Percentiles rank a stretch among this genome's conserved stretches.
Conservation (phyloP, 2,113 vertebrate species). For the Heteronetta atricapilla region DNA sequence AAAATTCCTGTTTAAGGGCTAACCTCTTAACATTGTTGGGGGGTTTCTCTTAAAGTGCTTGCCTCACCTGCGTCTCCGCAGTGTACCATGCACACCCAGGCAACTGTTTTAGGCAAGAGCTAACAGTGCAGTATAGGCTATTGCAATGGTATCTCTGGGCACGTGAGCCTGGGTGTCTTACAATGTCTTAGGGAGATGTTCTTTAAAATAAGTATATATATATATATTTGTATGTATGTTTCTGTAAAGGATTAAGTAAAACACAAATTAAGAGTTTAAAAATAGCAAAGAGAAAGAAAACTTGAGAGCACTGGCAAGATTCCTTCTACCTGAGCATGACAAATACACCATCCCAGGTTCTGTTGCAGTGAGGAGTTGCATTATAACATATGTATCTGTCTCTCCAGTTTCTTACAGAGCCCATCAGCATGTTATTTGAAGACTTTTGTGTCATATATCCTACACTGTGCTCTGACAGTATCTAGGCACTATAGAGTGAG, state of each 20-base stretch:
- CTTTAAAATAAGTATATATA: background rate
- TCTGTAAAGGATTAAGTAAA: background rate
- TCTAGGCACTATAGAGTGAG: slow-evolving; percentile 34
- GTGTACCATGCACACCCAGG: background rate
- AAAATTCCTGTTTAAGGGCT: background rate
- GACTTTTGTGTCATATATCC: slow-evolving; percentile 40
- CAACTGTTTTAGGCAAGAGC: background rate
- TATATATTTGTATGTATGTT: background rate
- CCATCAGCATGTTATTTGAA: slow-evolving; percentile 7
- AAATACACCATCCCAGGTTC: background rate
- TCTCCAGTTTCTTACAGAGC: background rate
- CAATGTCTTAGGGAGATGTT: background rate
- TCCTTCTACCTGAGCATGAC: background rate
- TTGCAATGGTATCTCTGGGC: background rate
- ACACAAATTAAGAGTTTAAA: background rate
- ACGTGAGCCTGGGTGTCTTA: background rate
- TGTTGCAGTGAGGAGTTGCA: background rate
- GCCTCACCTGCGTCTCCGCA: background rate
- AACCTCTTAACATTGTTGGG: fast-evolving
- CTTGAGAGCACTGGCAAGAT: background rate
- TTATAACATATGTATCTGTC: slow-evolving; percentile 8
- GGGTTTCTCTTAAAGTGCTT: background rate
- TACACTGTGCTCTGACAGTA: slow-evolving; percentile 37
- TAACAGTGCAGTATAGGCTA: background rate
- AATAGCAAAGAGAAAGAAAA: background rate